Percentiles rank a stretch among this genome's conserved stretches.
Conservation (phyloP, 2,113 vertebrate genomes). For the Colistium nudipinnis region DNA sequence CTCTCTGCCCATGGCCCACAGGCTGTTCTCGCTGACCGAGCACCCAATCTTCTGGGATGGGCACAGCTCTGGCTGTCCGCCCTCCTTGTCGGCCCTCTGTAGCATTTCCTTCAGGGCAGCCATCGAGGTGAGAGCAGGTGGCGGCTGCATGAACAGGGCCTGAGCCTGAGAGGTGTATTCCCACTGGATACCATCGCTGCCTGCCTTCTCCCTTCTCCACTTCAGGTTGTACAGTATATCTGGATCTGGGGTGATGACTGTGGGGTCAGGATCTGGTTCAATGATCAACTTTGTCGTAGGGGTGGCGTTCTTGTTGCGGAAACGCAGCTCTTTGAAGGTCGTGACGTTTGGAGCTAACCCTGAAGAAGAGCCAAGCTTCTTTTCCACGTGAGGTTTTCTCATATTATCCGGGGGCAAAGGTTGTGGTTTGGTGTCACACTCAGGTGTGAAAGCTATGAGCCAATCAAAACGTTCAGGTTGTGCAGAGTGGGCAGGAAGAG, state of each 20-base stretch:
- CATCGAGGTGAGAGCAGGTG: conserved; percentile 81
- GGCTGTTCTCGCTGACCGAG: conserved; percentile 69
- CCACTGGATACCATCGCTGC: conserved; percentile 73
- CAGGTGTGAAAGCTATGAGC: conserved; percentile 94
- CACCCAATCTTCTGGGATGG: conserved; percentile 69
- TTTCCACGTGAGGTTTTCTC: conserved; percentile 54
- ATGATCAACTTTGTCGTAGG: conserved; percentile 68
- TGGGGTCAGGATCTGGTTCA: conserved; percentile 79
- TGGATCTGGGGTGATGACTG: conserved; percentile 79
- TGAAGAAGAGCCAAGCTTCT: conserved; percentile 31
- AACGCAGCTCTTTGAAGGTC: conserved; percentile 93
- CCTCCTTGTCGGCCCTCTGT: conserved; percentile 83
- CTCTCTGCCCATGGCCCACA: conserved; percentile 63
- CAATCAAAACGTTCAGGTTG: conserved; percentile 88
- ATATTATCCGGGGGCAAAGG: conserved; percentile 67
- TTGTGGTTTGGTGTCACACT: conserved; percentile 80
- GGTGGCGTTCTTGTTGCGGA: conserved; percentile 81
- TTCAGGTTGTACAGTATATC: conserved; percentile 84
- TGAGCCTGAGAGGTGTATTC: conserved; percentile 83
- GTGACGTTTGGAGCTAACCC: conserved; percentile 84
- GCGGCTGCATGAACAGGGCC: conserved; percentile 70
- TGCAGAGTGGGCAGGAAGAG: conserved; percentile 78
- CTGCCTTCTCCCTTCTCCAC: conserved; percentile 75
- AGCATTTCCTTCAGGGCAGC: conserved; percentile 85
- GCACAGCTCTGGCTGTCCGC: conserved; percentile 62